Evolutionary conservation across 1,140 invertebrate species (phyloP).

Genomic region (Drosophila prosaltans): DNA sequence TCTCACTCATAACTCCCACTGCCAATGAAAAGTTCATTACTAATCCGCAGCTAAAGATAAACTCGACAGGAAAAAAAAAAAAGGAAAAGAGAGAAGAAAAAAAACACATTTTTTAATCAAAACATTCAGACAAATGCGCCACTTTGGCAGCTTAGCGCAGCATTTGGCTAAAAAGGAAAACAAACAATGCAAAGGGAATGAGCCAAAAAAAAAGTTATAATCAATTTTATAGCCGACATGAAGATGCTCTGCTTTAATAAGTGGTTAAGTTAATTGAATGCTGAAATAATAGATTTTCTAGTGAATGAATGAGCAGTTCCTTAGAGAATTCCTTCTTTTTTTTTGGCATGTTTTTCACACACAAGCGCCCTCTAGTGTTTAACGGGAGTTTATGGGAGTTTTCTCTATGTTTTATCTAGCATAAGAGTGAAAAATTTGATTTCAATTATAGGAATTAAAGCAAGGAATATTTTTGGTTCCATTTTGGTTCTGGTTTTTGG

Average conservation of each 20-base stretch:
- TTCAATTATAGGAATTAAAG: too few species aligned
- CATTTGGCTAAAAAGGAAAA: conserved; percentile 68
- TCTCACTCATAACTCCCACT: conserved; percentile 2
- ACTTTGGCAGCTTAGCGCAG: conserved; percentile 73
- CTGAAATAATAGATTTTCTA: too few species aligned
- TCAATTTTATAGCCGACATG: not conserved
- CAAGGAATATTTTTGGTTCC: too few species aligned
- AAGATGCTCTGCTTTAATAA: not conserved
- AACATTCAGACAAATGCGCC: conserved; percentile 65
- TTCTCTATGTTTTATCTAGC: too few species aligned
- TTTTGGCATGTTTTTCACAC: too few species aligned
- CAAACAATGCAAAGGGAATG: conserved; percentile 55
- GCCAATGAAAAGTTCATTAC: conserved; percentile 63
- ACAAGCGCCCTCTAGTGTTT: too few species aligned
- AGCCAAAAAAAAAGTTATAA: conserved; percentile 20
- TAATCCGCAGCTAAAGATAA: conserved; percentile 75
- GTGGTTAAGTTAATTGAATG: too few species aligned
- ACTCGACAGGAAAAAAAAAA: conserved; percentile 44
- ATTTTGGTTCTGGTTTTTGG: too few species aligned
- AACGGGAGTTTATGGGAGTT: too few species aligned
- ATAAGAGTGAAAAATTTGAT: too few species aligned
- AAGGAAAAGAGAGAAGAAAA: conserved; percentile 51
- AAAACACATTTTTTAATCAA: conserved; percentile 21
- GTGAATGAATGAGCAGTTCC: too few species aligned
- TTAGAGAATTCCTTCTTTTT: too few species aligned